Base-by-base conservation (phyloP, 2,888 invertebrate species). In the Villa cingulata region DNA sequence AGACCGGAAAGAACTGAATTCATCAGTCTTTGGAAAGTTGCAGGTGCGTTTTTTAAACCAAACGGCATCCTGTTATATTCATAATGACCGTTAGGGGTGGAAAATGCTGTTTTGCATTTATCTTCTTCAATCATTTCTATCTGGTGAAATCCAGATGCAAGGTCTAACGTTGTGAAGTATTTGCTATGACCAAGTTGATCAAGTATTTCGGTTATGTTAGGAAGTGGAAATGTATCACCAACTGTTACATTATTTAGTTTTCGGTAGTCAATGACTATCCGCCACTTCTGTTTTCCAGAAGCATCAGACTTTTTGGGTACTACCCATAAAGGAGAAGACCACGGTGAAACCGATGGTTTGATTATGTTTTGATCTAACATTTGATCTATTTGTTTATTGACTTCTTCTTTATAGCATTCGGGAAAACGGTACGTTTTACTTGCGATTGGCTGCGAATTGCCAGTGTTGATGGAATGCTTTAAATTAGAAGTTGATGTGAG, bases 181-280 rank as follows among this genome's bases (percentile, higher is more conserved):
- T 38, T 48, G 3, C 45, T 19, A 10, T 48, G 38, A 5, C 53
- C 50, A 20, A 54, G 17, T 48, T 54, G 49, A 15, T 53, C 53
- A 19, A 55, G 42, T 3, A 52, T 53, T 9, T 42, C 41, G n/a
- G 48, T 51, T 10, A 53, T 47, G 17, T 54, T 49, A 10, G 53
- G 53, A 10, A 56, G 48, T 12, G 64, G 62, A 47, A 57, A 62
- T 39, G 46, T 50, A 29, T 56, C 53, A 27, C 45, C 48, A n/a
- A 54, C 38, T 2, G 54, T 52, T 7, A 53, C 45, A 3, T 52
- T 39, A 29, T 53, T 54, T 2, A 56, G 41, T 27, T 49, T 50
- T 0, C 54, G 37, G 38, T 53, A 56, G 37, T 54, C 55, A 10
- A 54, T 48, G 2, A 54, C 53, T 3, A 53, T 49, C 34, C 53